phyloP scores from a whole-genome alignment of 1,140 invertebrate species.

The Ylistrum balloti region DNA sequence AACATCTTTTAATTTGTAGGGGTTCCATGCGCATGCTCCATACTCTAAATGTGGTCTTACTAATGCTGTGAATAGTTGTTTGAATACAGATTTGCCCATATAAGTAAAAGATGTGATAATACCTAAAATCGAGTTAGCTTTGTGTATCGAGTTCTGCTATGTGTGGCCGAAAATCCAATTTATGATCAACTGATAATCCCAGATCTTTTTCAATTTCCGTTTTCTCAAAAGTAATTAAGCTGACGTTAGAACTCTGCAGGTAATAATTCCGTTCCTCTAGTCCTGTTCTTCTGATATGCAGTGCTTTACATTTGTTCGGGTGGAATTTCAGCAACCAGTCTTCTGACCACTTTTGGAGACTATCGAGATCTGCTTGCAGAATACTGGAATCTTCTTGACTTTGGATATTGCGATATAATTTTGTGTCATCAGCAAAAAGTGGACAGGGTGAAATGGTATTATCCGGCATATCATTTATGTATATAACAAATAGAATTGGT shows the following conservation, averaged over 20 bases:
- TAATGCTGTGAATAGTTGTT: conserved; percentile 48
- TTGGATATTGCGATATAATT: neutral
- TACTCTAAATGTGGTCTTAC: conserved; percentile 59
- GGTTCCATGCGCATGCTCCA: conserved; percentile 28
- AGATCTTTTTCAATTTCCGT: too few species aligned
- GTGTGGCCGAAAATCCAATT: conserved; percentile 43
- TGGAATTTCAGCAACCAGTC: neutral
- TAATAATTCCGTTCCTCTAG: too few species aligned
- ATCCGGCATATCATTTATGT: too few species aligned
- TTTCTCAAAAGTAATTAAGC: neutral
- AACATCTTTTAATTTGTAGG: neutral
- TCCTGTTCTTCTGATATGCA: neutral
- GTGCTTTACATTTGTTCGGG: neutral
- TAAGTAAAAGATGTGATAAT: conserved; percentile 48
- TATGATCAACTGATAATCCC: neutral
- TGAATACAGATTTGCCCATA: conserved; percentile 14
- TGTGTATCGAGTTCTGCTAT: conserved; percentile 49
- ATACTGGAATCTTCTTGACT: neutral
- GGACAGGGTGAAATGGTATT: neutral
- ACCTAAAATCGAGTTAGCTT: conserved; percentile 44
- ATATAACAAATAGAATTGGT: too few species aligned
- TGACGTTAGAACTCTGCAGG: too few species aligned
- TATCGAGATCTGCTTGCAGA: neutral
- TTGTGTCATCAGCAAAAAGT: neutral
- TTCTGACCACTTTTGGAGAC: neutral